Conservation (phyloP, 2,113 vertebrate species). For the Peromyscus leucopus region DNA sequence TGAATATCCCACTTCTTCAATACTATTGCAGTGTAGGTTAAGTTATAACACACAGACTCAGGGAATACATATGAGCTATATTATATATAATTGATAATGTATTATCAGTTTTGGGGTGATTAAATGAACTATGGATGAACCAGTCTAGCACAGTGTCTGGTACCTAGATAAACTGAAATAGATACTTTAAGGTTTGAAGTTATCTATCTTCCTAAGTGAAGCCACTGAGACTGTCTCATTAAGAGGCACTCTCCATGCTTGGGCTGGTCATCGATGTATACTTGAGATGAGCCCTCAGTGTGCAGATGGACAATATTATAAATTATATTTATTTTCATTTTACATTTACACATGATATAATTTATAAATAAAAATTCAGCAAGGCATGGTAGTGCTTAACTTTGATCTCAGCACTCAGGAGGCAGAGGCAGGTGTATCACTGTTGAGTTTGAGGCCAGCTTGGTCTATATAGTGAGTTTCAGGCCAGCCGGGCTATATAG, state of each 20-base stretch:
- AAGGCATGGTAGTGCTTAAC: background rate
- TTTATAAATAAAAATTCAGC: constrained; percentile 16
- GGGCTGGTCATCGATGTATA: background rate
- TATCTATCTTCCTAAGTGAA: background rate
- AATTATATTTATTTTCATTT: background rate
- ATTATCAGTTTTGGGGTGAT: background rate
- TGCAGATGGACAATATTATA: background rate
- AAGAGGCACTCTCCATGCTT: background rate
- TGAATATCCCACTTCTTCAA: background rate
- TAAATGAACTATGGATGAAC: background rate
- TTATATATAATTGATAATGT: background rate
- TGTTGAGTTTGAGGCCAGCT: background rate
- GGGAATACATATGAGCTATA: background rate
- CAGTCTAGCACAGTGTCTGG: background rate
- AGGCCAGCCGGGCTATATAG: background rate
- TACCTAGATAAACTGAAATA: background rate
- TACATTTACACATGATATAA: background rate
- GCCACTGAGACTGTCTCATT: background rate
- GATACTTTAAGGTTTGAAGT: background rate
- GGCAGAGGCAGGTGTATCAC: background rate
- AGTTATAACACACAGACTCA: background rate
- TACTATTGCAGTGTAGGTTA: background rate
- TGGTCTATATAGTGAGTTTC: background rate
- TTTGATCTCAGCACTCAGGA: background rate
- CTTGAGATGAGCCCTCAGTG: background rate